A percentile compares a stretch with the other conserved stretches of the same genome.
phyloP scores from a whole-genome alignment of 1,140 invertebrate genomes.

The Aradophagus sp. region DNA sequence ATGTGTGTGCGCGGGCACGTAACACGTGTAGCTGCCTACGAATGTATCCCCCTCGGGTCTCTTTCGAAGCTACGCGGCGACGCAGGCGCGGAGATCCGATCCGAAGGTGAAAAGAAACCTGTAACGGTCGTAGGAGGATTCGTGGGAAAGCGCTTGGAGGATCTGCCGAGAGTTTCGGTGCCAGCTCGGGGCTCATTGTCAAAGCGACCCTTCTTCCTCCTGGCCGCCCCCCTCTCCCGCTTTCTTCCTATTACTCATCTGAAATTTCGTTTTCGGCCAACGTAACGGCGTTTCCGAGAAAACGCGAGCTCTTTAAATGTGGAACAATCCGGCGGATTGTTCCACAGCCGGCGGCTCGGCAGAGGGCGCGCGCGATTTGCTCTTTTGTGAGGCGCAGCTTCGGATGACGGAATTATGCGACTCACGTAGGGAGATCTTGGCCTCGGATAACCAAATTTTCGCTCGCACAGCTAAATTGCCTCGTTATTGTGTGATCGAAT shows the following conservation, averaged over 20 bases:
- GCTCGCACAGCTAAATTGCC: conserved; percentile 27
- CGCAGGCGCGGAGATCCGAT: conserved; percentile 43
- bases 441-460: conserved; percentile 28
- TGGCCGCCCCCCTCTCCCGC: conserved; percentile 3
- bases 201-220: conserved; percentile 49
- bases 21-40: conserved; percentile 39
- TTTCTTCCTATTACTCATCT: conserved; percentile 37
- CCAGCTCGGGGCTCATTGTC: conserved; percentile 46
- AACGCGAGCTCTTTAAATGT: conserved; percentile 26
- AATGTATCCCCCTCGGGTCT: conserved; percentile 41
- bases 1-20: conserved; percentile 35
- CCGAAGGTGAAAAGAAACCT: conserved; percentile 67
- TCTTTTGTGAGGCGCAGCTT: conserved; percentile 9
- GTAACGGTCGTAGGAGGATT: conserved; percentile 67
- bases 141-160: conserved; percentile 64
- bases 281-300: conserved; percentile 35
- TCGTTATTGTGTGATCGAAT: conserved; percentile 28
- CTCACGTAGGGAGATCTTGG: conserved; percentile 16
- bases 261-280: conserved; percentile 22
- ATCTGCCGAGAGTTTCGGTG: conserved; percentile 57
- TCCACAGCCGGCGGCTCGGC: background rate
- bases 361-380: background rate
- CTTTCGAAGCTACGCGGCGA: conserved; percentile 36
- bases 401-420: conserved; percentile 15
- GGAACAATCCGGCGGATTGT: conserved; percentile 15